A percentile compares a stretch with the other conserved stretches of the same genome.
Conservation (phyloP, 2,888 invertebrate species). For the Cylindroiulus punctatus region DNA sequence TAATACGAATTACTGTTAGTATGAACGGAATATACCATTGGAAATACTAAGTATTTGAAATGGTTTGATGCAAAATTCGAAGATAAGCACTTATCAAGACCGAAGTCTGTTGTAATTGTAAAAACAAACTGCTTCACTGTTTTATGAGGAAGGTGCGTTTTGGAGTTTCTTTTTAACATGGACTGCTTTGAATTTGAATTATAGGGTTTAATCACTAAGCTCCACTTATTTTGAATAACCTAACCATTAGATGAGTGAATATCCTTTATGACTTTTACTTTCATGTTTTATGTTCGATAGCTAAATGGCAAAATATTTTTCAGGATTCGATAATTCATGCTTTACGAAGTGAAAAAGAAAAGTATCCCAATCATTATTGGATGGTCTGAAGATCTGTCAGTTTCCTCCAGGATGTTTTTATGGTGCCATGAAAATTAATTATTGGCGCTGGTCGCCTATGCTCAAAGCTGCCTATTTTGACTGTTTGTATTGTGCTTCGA, state of each 20-base stretch:
- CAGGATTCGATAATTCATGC: conserved; percentile 76
- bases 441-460: conserved; percentile 47
- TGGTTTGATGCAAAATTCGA: too few species aligned
- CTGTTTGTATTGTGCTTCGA: conserved; percentile 32
- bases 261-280: background rate
- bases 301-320: conserved; percentile 11
- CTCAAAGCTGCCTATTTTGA: conserved; percentile 22
- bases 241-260: conserved; percentile 24
- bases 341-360: conserved; percentile 79
- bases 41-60: too few species aligned
- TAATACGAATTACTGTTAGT: too few species aligned
- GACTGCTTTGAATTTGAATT: too few species aligned
- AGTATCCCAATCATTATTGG: conserved; percentile 79
- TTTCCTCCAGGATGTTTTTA: conserved; percentile 22
- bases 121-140: background rate
- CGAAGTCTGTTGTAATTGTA: too few species aligned
- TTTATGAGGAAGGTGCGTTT: background rate
- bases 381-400: conserved; percentile 56
- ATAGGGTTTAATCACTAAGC: background rate
- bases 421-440: conserved; percentile 37
- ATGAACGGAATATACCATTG: too few species aligned
- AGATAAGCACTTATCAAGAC: too few species aligned
- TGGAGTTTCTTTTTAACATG: background rate
- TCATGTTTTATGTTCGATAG: background rate
- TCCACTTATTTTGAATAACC: conserved; percentile 15